phyloP scores from a whole-genome alignment of 2,113 vertebrate species.

The Peromyscus leucopus region DNA sequence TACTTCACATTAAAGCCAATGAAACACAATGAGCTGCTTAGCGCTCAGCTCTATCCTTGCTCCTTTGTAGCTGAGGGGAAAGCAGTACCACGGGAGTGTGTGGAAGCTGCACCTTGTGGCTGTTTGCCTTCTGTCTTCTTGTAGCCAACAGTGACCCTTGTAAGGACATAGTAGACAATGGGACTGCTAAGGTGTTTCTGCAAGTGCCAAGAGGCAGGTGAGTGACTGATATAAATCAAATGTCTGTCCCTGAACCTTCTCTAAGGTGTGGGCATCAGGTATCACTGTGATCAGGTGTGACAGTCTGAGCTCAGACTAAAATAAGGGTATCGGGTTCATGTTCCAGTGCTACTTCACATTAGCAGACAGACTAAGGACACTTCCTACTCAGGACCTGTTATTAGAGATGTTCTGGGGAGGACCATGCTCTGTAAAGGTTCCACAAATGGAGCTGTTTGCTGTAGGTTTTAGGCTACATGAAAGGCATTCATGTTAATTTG shows the following conservation, averaged over 20 bases:
- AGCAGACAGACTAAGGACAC: neutral
- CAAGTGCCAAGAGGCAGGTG: neutral
- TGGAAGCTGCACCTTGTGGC: neutral
- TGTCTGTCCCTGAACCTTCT: neutral
- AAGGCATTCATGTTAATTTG: neutral
- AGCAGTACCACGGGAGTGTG: neutral
- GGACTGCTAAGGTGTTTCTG: neutral
- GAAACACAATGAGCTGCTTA: neutral
- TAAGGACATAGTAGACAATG: neutral
- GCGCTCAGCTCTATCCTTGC: no score
- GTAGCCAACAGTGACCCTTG: neutral
- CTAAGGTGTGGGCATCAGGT: neutral
- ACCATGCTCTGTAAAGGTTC: neutral
- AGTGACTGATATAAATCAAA: neutral
- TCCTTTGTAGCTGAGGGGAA: neutral
- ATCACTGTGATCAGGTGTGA: neutral
- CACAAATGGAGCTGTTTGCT: neutral
- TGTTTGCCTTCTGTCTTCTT: neutral
- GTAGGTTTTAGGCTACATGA: neutral
- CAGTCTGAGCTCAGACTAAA: neutral
- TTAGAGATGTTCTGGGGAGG: neutral
- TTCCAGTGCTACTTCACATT: neutral
- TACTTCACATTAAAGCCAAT: conserved; percentile 35
- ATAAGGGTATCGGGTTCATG: neutral
- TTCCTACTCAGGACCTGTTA: neutral